phyloP scores from a whole-genome alignment of 2,113 vertebrate species.

The Calidris pygmaea region DNA sequence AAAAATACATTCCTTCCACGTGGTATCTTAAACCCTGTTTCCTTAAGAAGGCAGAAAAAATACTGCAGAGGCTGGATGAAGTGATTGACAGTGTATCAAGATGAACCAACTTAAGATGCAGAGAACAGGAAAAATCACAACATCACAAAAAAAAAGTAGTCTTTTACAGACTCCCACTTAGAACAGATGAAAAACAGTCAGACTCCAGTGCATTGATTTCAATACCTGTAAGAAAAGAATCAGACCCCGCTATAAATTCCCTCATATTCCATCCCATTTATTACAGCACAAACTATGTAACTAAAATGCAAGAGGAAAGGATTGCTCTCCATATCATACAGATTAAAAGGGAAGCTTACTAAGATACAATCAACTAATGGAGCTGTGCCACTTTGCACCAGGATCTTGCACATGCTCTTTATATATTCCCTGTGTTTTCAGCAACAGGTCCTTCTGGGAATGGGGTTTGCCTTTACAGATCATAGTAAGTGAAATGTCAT shows the following conservation, averaged over 20 bases:
- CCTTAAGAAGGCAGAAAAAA: not conserved
- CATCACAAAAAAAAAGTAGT: not conserved
- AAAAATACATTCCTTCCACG: not conserved
- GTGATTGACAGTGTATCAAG: not conserved
- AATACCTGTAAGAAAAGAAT: not conserved
- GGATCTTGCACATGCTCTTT: not conserved
- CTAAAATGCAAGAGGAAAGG: not conserved
- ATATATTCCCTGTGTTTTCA: not conserved
- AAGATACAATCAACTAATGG: not conserved
- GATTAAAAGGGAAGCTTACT: not conserved
- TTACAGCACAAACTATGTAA: not conserved
- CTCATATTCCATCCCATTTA: not conserved
- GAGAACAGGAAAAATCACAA: not conserved
- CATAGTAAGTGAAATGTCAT: not conserved
- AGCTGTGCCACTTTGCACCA: not conserved
- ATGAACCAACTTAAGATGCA: not conserved
- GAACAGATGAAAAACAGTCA: not conserved
- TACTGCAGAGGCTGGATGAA: not conserved
- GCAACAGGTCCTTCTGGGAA: not conserved
- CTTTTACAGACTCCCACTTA: not conserved
- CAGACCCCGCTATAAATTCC: not conserved
- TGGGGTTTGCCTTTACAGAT: not conserved
- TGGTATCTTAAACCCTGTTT: not conserved
- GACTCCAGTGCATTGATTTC: not conserved
- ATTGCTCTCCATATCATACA: not conserved